Evolutionary conservation across 1,140 invertebrate species (phyloP).

Genomic region (Ruditapes philippinarum): DNA sequence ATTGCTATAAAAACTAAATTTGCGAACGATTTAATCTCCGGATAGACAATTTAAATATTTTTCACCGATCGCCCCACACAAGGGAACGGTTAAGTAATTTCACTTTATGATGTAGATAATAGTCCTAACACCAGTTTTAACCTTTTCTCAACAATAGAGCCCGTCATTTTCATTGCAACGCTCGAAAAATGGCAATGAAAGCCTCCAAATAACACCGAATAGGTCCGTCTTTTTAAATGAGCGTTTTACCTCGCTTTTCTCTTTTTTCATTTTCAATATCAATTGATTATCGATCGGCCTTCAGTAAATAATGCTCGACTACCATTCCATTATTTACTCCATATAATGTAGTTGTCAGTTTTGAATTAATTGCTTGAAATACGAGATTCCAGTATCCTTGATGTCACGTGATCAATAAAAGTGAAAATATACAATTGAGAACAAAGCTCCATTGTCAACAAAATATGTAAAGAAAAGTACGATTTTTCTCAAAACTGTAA

Average conservation of each 20-base stretch:
- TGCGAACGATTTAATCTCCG: not conserved
- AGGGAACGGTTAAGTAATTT: too few species aligned
- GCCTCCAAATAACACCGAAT: not conserved
- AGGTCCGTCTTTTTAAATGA: not conserved
- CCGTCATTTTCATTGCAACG: not conserved
- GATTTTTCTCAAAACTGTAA: too few species aligned
- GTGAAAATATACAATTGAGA: too few species aligned
- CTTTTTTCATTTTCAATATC: constrained; percentile 15
- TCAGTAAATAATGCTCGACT: not conserved
- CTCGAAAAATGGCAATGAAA: not conserved
- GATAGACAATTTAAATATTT: not conserved
- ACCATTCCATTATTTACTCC: constrained; percentile 1
- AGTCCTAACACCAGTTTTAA: not conserved
- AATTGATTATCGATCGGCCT: constrained; percentile 5
- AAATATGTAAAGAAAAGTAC: too few species aligned
- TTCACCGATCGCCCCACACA: not conserved
- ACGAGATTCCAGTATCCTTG: not conserved
- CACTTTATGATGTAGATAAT: not conserved
- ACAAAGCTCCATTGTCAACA: too few species aligned
- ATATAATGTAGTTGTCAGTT: not conserved
- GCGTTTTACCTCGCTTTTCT: not conserved
- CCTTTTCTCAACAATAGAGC: not conserved
- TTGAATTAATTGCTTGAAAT: not conserved
- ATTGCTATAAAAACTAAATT: constrained; percentile 17
- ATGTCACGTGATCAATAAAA: too few species aligned